phyloP scores from a whole-genome alignment of 37 sponge, comb jelly and placozoan species.

The Aphrocallistes beatrix region DNA sequence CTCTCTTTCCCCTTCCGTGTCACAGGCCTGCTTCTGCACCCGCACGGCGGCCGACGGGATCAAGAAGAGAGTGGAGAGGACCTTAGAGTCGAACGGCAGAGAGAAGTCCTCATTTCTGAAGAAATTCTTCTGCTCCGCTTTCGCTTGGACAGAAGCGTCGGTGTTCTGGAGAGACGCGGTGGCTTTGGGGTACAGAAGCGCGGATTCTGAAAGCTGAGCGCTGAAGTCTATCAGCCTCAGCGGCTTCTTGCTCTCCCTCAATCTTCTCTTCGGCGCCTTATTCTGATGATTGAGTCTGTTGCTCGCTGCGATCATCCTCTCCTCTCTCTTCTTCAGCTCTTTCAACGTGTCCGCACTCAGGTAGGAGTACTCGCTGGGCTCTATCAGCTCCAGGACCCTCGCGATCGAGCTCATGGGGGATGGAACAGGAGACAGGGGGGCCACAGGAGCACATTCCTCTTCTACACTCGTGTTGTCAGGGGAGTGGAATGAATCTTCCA shows the following conservation, averaged over 20 bases:
- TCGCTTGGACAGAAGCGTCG: not conserved
- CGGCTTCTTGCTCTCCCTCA: not conserved
- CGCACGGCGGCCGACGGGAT: not conserved
- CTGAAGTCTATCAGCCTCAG: not conserved
- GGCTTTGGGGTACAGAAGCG: not conserved
- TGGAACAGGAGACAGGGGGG: not conserved
- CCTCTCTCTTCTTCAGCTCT: not conserved
- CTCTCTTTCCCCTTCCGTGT: not conserved
- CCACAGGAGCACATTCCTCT: not conserved
- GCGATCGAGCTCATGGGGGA: not conserved
- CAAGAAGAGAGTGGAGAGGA: not conserved
- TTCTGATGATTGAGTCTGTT: not conserved
- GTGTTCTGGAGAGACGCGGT: not conserved
- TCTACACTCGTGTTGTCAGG: not conserved
- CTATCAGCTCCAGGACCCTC: not conserved
- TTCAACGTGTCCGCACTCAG: not conserved
- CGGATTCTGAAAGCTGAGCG: not conserved
- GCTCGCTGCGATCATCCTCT: not conserved
- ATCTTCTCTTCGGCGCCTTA: not conserved
- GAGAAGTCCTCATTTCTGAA: not conserved
- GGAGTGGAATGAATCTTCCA: not conserved
- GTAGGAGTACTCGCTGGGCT: not conserved
- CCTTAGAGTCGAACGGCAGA: not conserved
- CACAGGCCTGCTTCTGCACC: not conserved
- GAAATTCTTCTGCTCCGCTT: slow-evolving; percentile 10